Evolutionary conservation across 2,888 invertebrate genomes (phyloP), one percentile per base, ranked within the genome.

Genomic region (Coecobrya sp.): DNA sequence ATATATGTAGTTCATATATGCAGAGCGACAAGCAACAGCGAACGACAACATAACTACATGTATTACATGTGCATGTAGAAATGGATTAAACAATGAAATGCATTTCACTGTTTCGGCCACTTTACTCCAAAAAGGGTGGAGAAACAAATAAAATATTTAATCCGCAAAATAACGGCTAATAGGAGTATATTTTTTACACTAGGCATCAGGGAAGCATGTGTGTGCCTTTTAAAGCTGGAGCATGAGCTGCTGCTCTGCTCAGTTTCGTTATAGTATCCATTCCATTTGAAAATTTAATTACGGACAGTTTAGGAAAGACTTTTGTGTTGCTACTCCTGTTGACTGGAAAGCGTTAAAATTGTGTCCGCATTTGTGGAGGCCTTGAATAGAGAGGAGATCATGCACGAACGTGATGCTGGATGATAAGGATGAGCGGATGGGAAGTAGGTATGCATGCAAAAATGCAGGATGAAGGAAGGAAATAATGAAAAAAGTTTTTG

Each of bases 281-380:
- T 52, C 27, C 70, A 70, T 62, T 82, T 55, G 76, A 89, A 89
- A 89, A 89, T 89, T 89, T 89, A 89, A 89, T 89, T 89, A 89
- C 55, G 81, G 36, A 86, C 19, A 30, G 62, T 55, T 85, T 45
- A 25, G 68, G 19, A 1, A 13, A n/a, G 85, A 45, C 25, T 84
- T 19, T 68, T n/a, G n/a, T n/a, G n/a, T n/a, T n/a, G n/a, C n/a
- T n/a, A n/a, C 65, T 68, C 13, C 27, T 27, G 30, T 10, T 27
- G 25, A 68, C 49, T 49, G 52, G 52, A 49, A 42, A 73, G 65
- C 3, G 65, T 68, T 68, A 16, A 68, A 68, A 19, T 68, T 68
- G 65, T 16, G 65, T 68, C 22, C 62, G 19, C n/a, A 55, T 19
- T 16, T 7, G 2, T 55, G n/a, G n/a, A 55, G 55, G 55, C 55